Conservation (phyloP, 2,797 vertebrate genomes). For the Sebastes nivosus region DNA sequence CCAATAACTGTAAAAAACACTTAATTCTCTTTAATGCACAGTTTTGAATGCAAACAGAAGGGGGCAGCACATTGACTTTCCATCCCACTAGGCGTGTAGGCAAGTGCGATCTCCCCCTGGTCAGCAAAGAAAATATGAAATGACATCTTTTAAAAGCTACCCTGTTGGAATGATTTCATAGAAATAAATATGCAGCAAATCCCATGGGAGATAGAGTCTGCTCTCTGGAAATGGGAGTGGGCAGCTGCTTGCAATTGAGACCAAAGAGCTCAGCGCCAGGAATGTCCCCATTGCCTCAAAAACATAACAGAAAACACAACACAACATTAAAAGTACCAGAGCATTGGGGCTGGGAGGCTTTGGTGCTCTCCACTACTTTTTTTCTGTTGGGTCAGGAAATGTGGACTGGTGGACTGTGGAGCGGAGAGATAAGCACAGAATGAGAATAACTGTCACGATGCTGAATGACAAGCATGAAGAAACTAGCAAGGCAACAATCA, state of each 20-base stretch:
- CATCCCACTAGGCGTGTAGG: neutral
- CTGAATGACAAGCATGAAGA: neutral
- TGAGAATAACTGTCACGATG: neutral
- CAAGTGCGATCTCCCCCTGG: neutral
- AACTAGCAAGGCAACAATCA: neutral
- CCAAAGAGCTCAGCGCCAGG: slow-evolving; percentile 44
- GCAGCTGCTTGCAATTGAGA: slow-evolving; percentile 73
- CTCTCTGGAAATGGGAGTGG: slow-evolving; percentile 49
- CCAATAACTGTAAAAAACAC: too few species aligned
- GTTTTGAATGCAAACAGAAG: slow-evolving; percentile 1
- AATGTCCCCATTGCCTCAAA: slow-evolving; percentile 59
- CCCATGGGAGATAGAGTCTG: slow-evolving; percentile 54
- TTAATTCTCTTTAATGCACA: too few species aligned
- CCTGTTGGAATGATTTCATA: slow-evolving; percentile 64
- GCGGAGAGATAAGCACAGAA: neutral
- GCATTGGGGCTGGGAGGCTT: neutral
- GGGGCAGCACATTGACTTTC: slow-evolving; percentile 1
- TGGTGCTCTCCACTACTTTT: neutral
- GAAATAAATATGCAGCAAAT: slow-evolving; percentile 63
- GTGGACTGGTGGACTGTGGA: too few species aligned
- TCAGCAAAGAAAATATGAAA: slow-evolving; percentile 55
- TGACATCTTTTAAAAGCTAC: slow-evolving; percentile 66
- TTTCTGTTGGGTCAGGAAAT: neutral
- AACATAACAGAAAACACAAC: slow-evolving; percentile 54
- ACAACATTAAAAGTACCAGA: slow-evolving; percentile 38